Conservation (phyloP, 2,888 invertebrate species). For the Patella caerulea region DNA sequence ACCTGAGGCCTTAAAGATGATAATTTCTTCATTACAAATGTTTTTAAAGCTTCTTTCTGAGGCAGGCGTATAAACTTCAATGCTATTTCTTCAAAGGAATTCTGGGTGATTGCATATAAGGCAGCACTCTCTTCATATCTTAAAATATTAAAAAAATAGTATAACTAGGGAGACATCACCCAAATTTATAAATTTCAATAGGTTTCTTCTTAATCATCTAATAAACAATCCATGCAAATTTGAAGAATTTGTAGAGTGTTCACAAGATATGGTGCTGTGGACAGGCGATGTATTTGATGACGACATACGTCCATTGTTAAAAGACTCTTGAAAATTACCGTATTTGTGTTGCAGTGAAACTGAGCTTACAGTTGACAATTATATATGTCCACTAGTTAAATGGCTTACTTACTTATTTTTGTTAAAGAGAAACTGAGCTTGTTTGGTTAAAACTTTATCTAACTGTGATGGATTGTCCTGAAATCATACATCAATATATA, state of each 20-base stretch:
- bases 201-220: too few relatives aligned
- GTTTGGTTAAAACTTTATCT: slow-evolving; percentile 87
- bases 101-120: slow-evolving; percentile 89
- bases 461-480: slow-evolving; percentile 84
- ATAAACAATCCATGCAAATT: too few relatives aligned
- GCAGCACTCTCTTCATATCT: slow-evolving; percentile 86
- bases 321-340: slow-evolving; percentile 56
- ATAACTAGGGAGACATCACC: too few relatives aligned
- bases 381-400: too few relatives aligned
- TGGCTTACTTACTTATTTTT: slow-evolving; percentile 77
- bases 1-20: slow-evolving; percentile 68
- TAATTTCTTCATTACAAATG: slow-evolving; percentile 87
- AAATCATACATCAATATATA: slow-evolving; percentile 18
- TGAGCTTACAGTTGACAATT: slow-evolving; percentile 80
- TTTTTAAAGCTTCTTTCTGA: slow-evolving; percentile 88
- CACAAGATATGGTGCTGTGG: too few relatives aligned
- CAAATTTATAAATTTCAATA: too few relatives aligned
- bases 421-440: slow-evolving; percentile 88
- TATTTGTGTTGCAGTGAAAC: slow-evolving; percentile 82
- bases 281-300: too few relatives aligned
- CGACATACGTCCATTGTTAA: too few relatives aligned
- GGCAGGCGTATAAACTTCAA: slow-evolving; percentile 88
- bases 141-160: slow-evolving; percentile 2
- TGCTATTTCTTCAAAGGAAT: slow-evolving; percentile 94
- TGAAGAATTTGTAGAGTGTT: too few relatives aligned